phyloP scores from a whole-genome alignment of 1,140 invertebrate genomes.

The Episyrphus balteatus region DNA sequence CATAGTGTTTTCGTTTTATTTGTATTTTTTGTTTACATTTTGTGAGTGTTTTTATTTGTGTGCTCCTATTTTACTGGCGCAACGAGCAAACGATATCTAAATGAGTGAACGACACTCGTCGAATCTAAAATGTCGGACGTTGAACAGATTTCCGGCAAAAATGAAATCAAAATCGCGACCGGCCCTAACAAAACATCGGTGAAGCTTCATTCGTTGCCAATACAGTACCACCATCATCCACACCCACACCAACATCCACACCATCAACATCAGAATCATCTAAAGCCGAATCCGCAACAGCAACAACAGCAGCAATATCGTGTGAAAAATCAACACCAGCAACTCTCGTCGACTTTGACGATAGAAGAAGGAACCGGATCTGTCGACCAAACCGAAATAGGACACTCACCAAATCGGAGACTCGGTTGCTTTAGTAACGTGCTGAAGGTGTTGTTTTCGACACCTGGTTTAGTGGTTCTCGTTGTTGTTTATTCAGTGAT shows the following conservation, averaged over 20 bases:
- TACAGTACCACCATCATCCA: background rate
- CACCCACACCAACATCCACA: background rate
- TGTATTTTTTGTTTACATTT: too few relatives aligned
- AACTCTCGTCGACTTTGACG: background rate
- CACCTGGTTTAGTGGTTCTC: conserved; percentile 32
- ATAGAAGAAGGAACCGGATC: background rate
- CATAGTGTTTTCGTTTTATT: too few relatives aligned
- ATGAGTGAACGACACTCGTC: too few relatives aligned
- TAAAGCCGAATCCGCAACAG: conserved; percentile 7
- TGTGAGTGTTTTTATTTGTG: too few relatives aligned
- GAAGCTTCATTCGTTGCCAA: background rate
- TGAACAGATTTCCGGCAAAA: conserved; percentile 27
- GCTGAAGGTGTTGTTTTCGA: conserved; percentile 27
- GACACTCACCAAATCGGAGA: background rate
- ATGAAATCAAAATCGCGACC: conserved; percentile 4
- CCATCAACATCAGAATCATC: conserved; percentile 6
- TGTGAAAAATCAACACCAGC: background rate
- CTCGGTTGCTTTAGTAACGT: conserved; percentile 19
- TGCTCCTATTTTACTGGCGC: too few relatives aligned
- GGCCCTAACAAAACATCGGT: conserved; percentile 7
- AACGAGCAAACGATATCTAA: too few relatives aligned
- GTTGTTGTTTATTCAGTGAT: conserved; percentile 34
- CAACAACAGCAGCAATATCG: conserved; percentile 3
- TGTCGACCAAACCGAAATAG: background rate
- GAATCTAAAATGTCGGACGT: conserved; percentile 35